Conservation (phyloP, 2,113 vertebrate genomes). For the Neolamprologus variostigma region DNA sequence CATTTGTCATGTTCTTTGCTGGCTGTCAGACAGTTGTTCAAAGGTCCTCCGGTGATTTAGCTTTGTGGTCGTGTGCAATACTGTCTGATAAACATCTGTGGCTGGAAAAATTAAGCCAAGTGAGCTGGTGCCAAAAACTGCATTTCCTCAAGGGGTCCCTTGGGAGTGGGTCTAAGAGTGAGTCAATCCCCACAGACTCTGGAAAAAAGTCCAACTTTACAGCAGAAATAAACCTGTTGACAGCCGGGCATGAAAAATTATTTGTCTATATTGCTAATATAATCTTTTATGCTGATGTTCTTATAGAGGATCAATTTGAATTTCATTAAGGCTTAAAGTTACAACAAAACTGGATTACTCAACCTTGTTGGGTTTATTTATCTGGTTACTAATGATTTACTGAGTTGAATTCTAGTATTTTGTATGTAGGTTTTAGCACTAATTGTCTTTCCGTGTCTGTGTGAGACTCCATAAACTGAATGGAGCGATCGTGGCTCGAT, state of each 20-base stretch:
- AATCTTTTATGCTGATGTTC: background rate
- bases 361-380: background rate
- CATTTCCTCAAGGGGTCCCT: background rate
- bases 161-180: background rate
- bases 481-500: too few species aligned
- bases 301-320: background rate
- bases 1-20: background rate
- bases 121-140: background rate
- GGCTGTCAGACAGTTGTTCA: background rate
- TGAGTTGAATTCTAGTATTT: background rate
- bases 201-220: background rate
- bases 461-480: background rate
- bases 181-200: background rate
- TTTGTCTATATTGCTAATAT: background rate
- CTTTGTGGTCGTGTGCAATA: background rate
- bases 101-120: background rate
- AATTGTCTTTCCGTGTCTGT: background rate
- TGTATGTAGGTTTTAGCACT: background rate
- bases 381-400: background rate
- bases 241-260: fast-evolving
- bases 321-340: background rate
- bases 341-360: background rate
- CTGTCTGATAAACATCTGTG: background rate
- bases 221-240: background rate
- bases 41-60: background rate